Base-by-base conservation (phyloP, 2,888 invertebrate genomes). In the Hypomecis punctinalis region DNA sequence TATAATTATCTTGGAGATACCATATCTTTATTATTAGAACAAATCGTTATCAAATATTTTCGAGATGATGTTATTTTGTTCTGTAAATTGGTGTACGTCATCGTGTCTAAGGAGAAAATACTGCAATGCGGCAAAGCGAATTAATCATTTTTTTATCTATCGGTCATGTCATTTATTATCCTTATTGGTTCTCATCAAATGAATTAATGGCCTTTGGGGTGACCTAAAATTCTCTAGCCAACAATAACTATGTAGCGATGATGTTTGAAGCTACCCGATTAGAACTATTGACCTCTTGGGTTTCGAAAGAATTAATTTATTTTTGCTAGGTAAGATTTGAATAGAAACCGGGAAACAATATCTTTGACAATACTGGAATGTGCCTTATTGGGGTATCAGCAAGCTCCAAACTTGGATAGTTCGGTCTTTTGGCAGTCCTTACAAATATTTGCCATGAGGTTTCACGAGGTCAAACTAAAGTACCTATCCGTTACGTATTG, bases 1-100 rank as follows among this genome's bases (percentile, higher is more conserved):
- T 58, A 53, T 43, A 61, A 52, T 55, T 54, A 56, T 51, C 48
- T 8, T 8, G 1, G 7, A 48, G 58, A 57, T 63, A 63, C 4
- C 48, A 56, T 57, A 63, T 52, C 52, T 57, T 51, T 51, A 56
- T 51, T 51, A 56, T 46, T 52, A 53, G 42, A 52, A 51, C 6
- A 42, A 11, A 45, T 51, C 3, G 40, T 48, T 45, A n/a, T 48
- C 51, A 13, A 55, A 63, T 43, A 37, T 49, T 54, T 55, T 53
- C 36, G 48, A 54, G 37, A 51, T 56, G 45, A 57, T 43, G 11
- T 42, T 23, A 4, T 42, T 43, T 39, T 6, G n/a, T 48, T n/a
- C 11, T 42, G 13, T 49, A 36, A 11, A 60, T n/a, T 51, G 7
- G 6, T 9, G 1, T 45, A 13, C 55, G 55, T 60, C 60, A 52